Evolutionary conservation across 2,113 vertebrate species (phyloP).

Genomic region (Hyperoodon ampullatus): DNA sequence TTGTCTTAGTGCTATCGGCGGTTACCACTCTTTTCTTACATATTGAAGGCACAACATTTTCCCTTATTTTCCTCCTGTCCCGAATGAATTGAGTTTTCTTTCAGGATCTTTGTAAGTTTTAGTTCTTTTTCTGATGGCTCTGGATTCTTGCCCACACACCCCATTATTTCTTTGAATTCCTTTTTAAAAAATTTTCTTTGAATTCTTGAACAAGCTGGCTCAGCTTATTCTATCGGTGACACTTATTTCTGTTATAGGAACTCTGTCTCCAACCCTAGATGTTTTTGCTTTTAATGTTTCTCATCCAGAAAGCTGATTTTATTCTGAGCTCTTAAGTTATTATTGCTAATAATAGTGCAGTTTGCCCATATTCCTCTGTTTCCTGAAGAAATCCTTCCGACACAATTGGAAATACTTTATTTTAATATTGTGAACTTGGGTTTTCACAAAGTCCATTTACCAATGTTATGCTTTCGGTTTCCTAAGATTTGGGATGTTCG

Average conservation of each 20-base stretch:
- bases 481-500: not conserved
- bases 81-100: not conserved
- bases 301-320: slow-evolving; percentile 64
- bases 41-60: not conserved
- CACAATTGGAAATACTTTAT: not conserved
- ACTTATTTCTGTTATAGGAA: not conserved
- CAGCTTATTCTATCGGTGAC: not conserved
- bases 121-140: not conserved
- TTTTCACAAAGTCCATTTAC: not conserved
- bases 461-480: not conserved
- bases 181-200: not conserved
- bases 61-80: slow-evolving; percentile 11
- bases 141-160: slow-evolving; percentile 30
- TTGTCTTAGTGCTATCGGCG: not conserved
- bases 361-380: not conserved
- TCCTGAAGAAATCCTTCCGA: slow-evolving; percentile 41
- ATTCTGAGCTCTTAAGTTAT: slow-evolving; percentile 51
- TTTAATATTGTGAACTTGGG: not conserved
- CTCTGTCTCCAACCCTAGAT: slow-evolving; percentile 2
- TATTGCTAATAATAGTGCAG: slow-evolving; percentile 44
- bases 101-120: not conserved
- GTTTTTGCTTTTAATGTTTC: not conserved
- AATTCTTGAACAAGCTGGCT: slow-evolving; percentile 29
- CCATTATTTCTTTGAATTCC: slow-evolving; percentile 51
- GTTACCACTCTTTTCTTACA: not conserved